These are phyloP conservation scores for Cotesia glomerata DNA, from an alignment of 1,140 invertebrate species.

Conservation along the genomic window DNA sequence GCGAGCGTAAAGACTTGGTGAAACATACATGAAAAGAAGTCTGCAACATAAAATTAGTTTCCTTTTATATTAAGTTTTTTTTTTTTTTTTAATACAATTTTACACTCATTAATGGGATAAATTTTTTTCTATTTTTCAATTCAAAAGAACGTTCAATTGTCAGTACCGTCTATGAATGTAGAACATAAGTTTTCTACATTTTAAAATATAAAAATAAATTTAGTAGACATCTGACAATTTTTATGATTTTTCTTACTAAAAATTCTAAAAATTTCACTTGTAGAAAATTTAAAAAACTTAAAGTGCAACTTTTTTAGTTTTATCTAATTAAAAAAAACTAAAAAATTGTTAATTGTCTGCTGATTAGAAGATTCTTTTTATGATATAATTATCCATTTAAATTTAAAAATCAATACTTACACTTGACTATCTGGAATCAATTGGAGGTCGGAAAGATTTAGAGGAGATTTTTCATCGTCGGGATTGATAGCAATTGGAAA, in stretches of 20 bases:
- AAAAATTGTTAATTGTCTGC: no score
- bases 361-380: no score
- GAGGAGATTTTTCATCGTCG: constrained; percentile 19
- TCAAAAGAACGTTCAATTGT: no score
- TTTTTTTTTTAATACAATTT: no score
- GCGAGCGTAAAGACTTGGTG: constrained; percentile 47
- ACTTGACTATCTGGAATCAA: constrained; percentile 54
- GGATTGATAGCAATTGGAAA: constrained; percentile 59
- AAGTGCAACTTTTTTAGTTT: background rate
- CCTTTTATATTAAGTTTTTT: no score
- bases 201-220: background rate
- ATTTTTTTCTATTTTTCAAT: no score
- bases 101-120: no score
- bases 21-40: constrained; percentile 54
- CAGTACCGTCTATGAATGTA: background rate
- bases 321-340: no score
- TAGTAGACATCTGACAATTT: background rate
- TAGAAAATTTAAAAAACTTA: background rate
- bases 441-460: constrained; percentile 54
- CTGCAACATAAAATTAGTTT: constrained; percentile 50
- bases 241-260: background rate
- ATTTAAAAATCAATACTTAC: constrained; percentile 50
- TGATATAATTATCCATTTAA: no score
- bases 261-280: background rate
- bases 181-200: background rate